A percentile compares a stretch with the other conserved stretches of the same genome.
These are phyloP conservation scores for Oncorhynchus mykiss DNA, from an alignment of 2,113 vertebrate species.

Conservation along the genomic window DNA sequence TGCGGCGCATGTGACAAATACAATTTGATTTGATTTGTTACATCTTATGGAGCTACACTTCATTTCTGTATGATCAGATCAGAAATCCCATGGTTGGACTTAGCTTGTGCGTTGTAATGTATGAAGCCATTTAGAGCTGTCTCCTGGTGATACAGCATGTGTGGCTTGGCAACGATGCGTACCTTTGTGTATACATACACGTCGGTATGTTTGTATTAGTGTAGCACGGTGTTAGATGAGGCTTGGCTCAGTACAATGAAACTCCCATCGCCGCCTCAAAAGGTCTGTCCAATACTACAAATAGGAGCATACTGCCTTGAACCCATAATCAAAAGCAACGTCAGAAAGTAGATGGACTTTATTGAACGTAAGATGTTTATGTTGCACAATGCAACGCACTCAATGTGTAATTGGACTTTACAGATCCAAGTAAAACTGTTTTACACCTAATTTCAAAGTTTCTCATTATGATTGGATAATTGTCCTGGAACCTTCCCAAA, in stretches of 20 bases:
- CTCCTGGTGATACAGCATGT: constrained; percentile 13
- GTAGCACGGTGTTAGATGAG: constrained; percentile 28
- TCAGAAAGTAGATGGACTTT: constrained; percentile 45
- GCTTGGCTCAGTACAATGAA: constrained; percentile 33
- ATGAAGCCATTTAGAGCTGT: no score
- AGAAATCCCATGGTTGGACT: no score
- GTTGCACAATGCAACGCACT: constrained; percentile 42
- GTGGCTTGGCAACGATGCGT: constrained; percentile 8
- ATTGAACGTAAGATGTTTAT: constrained; percentile 22
- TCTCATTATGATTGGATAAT: constrained; percentile 3
- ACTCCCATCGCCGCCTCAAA: constrained; percentile 38
- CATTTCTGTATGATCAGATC: no score
- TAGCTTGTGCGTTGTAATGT: no score
- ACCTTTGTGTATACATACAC: constrained; percentile 5
- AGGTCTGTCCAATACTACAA: constrained; percentile 49
- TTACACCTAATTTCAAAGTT: neutral
- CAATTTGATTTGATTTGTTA: no score
- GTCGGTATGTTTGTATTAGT: constrained; percentile 35
- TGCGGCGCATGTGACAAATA: no score
- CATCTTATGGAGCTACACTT: no score
- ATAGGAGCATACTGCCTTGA: constrained; percentile 44
- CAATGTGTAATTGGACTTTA: constrained; percentile 31
- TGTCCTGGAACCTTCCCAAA: neutral
- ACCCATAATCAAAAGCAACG: constrained; percentile 41
- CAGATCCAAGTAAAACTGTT: neutral